Evolutionary conservation across 1,140 invertebrate species (phyloP).

Genomic region (Melitaea cinxia): DNA sequence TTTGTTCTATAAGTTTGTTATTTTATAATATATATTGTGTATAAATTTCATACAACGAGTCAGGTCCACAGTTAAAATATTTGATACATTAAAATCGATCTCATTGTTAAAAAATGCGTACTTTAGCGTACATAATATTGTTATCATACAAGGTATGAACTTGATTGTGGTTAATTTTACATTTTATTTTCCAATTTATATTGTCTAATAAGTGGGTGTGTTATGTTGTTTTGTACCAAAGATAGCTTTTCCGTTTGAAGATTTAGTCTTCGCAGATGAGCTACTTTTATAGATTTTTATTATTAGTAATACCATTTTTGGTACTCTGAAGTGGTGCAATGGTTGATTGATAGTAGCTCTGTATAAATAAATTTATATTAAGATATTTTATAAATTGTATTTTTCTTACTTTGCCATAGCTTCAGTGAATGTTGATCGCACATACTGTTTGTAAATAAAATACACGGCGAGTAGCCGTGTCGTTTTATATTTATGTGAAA

Average conservation of each 20-base stretch:
- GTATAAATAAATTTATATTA: conserved; percentile 54
- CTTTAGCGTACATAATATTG: conserved; percentile 69
- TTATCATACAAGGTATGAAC: conserved; percentile 81
- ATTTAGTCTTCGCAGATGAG: conserved; percentile 53
- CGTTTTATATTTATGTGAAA: conserved; percentile 40
- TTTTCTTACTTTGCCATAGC: conserved; percentile 49
- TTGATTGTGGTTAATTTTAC: conserved; percentile 60
- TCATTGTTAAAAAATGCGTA: conserved; percentile 79
- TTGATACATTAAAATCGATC: conserved; percentile 75
- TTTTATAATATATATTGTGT: conserved; percentile 32
- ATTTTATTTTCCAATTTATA: conserved; percentile 49
- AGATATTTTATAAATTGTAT: conserved; percentile 53
- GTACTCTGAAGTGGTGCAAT: conserved; percentile 71
- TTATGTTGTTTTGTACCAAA: conserved; percentile 78
- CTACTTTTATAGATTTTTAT: conserved; percentile 55
- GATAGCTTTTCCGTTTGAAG: conserved; percentile 68
- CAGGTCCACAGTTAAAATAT: conserved; percentile 59
- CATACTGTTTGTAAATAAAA: conserved; percentile 26
- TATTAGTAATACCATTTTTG: conserved; percentile 59
- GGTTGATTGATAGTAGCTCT: conserved; percentile 62
- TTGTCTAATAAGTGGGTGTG: conserved; percentile 60
- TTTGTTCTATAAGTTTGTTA: conserved; percentile 23
- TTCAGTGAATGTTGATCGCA: conserved; percentile 60
- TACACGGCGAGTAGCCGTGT: conserved; percentile 20
- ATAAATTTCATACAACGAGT: conserved; percentile 60